phyloP scores from a whole-genome alignment of 1,140 invertebrate species.

The Drosophila sp. region DNA sequence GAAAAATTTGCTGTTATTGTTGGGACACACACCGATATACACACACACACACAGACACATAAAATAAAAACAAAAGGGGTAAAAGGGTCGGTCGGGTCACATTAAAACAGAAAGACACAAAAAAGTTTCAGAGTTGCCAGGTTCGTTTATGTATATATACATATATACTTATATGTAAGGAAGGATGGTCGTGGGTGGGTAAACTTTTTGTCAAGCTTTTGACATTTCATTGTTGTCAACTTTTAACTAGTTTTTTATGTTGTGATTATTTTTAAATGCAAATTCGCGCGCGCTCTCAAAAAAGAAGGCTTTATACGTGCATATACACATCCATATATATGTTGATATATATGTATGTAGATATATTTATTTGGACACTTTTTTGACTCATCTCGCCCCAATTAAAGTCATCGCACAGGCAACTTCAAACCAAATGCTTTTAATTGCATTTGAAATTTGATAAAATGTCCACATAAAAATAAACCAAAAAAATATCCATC shows the following conservation, averaged over 20 bases:
- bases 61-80: slow-evolving; percentile 59
- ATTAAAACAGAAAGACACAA: slow-evolving; percentile 57
- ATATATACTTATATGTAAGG: background rate
- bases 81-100: slow-evolving; percentile 52
- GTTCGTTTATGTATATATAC: slow-evolving; percentile 7
- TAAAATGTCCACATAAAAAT: slow-evolving; percentile 25
- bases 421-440: slow-evolving; percentile 36
- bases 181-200: slow-evolving; percentile 31
- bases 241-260: slow-evolving; percentile 79
- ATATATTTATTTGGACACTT: slow-evolving; percentile 20
- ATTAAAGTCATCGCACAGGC: slow-evolving; percentile 36
- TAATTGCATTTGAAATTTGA: slow-evolving; percentile 51
- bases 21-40: slow-evolving; percentile 28
- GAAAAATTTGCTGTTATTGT: slow-evolving; percentile 79
- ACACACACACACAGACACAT: slow-evolving; percentile 13
- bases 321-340: background rate
- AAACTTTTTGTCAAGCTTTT: slow-evolving; percentile 67
- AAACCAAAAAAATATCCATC: slow-evolving; percentile 5
- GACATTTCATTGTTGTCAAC: slow-evolving; percentile 79
- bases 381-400: slow-evolving; percentile 42
- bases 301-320: slow-evolving; percentile 9
- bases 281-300: slow-evolving; percentile 47
- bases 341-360: background rate
- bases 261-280: slow-evolving; percentile 74
- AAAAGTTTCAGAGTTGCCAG: slow-evolving; percentile 58